Evolutionary conservation across 2,888 invertebrate genomes (phyloP), one percentile per base, ranked within the genome.

Genomic region (Apodemia duryi): DNA sequence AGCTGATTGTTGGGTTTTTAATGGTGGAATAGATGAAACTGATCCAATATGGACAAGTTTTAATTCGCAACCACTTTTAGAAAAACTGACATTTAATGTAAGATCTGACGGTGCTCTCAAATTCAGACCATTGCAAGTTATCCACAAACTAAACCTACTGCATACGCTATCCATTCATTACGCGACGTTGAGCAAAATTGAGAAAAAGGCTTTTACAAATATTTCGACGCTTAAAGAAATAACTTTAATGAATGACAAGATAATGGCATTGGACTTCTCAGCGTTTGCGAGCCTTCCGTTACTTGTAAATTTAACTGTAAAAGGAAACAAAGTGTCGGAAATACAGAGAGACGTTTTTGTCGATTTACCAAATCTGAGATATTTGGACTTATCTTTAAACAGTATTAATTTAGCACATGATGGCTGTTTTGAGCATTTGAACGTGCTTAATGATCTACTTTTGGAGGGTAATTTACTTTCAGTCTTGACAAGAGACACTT

Each of bases 321-420:
- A 95, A 76, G 95, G 95, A 75, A 97, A 97, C 88, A 93, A 94
- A 80, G 94, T 97, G 76, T 93, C 93, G 38, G 96, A 96, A 81
- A 93, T 97, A 77, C 94, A 95, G 79, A 93, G 95, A 69, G 94
- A 95, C 75, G 95, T 96, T 62, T 97, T 97, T 80, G 93, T 95
- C 62, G 95, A 95, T 83, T 85, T 97, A 70, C 96, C 96, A 2
- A 92, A 92, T 68, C 88, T 96, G 75, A 94, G 94, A 78, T 94
- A 95, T 72, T 93, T 99, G 69, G 95, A 95, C 79, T 92, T 99
- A 72, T 97, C 97, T 79, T 95, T 95, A 80, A 99, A 99, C 88
- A 95, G 95, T 77, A 94, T 99, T 72, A 96, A 95, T 77, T 93
- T 95, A 63, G 92, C 97, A 61, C 98, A 98, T 77, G 97, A 97